These are phyloP conservation scores for Ormyrus labotus DNA, from an alignment of 2,888 invertebrate genomes.

Conservation along the genomic window DNA sequence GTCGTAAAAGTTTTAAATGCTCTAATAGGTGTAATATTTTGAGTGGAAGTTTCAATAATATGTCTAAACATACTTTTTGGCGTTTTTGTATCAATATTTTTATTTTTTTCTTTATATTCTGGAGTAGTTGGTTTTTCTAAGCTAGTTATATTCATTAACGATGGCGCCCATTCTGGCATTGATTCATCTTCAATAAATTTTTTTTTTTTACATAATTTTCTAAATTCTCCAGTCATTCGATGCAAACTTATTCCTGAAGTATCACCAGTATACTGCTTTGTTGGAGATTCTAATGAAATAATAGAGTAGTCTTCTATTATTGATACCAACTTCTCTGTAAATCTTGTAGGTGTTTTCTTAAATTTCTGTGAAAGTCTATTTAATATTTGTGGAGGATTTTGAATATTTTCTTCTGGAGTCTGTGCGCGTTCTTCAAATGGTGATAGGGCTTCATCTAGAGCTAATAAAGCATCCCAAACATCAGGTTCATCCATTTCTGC, in stretches of 20 bases:
- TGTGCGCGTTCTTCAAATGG: conserved; percentile 41
- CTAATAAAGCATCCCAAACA: conserved; percentile 53
- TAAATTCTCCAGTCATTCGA: conserved; percentile 67
- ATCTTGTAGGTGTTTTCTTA: conserved; percentile 63
- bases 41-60: conserved; percentile 5
- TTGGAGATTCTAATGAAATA: conserved; percentile 55
- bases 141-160: conserved; percentile 56
- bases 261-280: conserved; percentile 36
- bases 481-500: conserved; percentile 48
- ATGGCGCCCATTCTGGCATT: conserved; percentile 66
- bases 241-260: conserved; percentile 63
- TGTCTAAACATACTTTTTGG: conserved; percentile 9
- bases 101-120: conserved; percentile 1
- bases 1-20: conserved; percentile 46
- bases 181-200: conserved; percentile 70
- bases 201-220: conserved; percentile 63
- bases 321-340: conserved; percentile 67
- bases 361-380: conserved; percentile 65
- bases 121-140: conserved; percentile 38
- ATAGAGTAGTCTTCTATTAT: conserved; percentile 70
- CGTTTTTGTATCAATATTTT: neutral
- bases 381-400: conserved; percentile 56
- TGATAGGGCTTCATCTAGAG: conserved; percentile 48
- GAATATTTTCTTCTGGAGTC: conserved; percentile 19
- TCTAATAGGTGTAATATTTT: neutral